Percentiles rank a stretch among this genome's conserved stretches.
Conservation (phyloP, 2,113 vertebrate species). For the Dendrocopos noguchii region DNA sequence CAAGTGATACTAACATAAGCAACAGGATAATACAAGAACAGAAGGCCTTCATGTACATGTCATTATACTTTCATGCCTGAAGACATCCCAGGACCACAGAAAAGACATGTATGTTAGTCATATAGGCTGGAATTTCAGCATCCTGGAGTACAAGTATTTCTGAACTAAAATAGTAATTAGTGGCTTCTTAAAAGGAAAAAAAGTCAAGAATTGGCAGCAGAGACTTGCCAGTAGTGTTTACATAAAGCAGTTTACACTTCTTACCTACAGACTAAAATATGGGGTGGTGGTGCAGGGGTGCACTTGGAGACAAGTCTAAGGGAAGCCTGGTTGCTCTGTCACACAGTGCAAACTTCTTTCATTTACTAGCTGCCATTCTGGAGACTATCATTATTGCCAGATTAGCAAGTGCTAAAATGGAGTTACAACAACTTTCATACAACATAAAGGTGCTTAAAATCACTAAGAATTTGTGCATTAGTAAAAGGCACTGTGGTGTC, state of each 20-base stretch:
- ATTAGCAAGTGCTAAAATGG: conserved; percentile 32
- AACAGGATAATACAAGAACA: not conserved
- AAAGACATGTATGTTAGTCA: not conserved
- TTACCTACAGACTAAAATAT: not conserved
- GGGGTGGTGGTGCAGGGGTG: not conserved
- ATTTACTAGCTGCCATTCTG: conserved; percentile 66
- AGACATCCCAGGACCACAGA: conserved; percentile 1
- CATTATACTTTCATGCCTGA: not conserved
- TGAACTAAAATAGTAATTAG: conserved; percentile 5
- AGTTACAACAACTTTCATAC: conserved; percentile 26
- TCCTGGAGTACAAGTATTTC: not conserved
- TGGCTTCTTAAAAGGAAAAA: conserved; percentile 37
- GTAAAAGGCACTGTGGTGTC: not conserved
- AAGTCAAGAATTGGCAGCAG: conserved; percentile 19
- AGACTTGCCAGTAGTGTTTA: conserved; percentile 16
- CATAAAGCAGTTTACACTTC: conserved; percentile 49
- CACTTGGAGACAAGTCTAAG: not conserved
- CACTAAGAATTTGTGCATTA: not conserved
- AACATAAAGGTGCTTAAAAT: conserved; percentile 51
- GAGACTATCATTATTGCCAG: conserved; percentile 41
- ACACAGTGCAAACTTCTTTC: conserved; percentile 52
- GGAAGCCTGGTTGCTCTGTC: conserved; percentile 49
- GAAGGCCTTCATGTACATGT: not conserved
- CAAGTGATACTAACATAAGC: not conserved
- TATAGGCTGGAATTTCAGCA: not conserved